Evolutionary conservation across 2,888 invertebrate genomes (phyloP).

Genomic region (Orthonychiurus folsomi): DNA sequence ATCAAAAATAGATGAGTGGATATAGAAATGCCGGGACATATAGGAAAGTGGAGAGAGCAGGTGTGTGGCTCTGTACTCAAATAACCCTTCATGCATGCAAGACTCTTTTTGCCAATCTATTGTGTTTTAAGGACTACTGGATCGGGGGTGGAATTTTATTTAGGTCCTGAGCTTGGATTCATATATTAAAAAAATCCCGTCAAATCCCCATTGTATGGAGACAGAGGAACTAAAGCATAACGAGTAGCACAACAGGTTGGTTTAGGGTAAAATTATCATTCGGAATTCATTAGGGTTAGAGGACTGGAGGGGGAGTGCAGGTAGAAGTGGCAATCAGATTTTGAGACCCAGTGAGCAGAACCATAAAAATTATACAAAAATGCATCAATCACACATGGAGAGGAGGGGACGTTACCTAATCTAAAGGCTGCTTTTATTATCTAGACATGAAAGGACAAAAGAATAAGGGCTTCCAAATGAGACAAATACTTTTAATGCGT

Average conservation of each 20-base stretch:
- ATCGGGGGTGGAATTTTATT: neutral
- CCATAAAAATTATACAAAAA: neutral
- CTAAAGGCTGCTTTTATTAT: neutral
- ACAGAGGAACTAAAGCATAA: neutral
- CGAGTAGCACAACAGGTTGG: neutral
- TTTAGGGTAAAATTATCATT: neutral
- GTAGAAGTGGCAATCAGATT: neutral
- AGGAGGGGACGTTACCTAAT: neutral
- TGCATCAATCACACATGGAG: neutral
- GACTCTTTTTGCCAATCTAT: neutral
- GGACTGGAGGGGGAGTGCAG: too few relatives aligned
- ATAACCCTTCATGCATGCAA: neutral
- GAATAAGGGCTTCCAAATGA: neutral
- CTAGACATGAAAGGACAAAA: neutral
- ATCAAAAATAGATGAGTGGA: neutral
- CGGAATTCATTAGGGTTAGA: neutral
- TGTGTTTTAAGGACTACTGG: neutral
- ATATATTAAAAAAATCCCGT: neutral
- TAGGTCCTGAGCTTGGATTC: neutral
- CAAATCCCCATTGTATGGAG: neutral
- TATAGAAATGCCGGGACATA: neutral
- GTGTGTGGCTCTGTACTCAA: neutral
- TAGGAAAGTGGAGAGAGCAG: neutral
- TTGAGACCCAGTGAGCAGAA: neutral
- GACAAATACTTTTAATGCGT: neutral